phyloP scores from a whole-genome alignment of 1,140 invertebrate genomes.

The Diorhabda elongata region DNA sequence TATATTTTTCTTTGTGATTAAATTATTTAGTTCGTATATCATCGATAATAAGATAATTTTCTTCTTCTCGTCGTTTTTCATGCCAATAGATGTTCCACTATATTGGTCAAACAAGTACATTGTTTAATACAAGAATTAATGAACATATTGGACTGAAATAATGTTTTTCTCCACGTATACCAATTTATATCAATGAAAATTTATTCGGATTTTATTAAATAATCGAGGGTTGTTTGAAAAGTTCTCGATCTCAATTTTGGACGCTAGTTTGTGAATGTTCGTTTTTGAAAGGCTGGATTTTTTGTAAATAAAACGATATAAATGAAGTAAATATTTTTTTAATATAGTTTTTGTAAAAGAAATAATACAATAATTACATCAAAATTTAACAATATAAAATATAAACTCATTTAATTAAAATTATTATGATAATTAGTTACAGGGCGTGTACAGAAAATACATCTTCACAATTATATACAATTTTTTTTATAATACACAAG shows the following conservation, averaged over 20 bases:
- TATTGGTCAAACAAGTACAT: no score
- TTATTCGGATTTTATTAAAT: no score
- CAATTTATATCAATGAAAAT: no score
- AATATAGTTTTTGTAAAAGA: slow-evolving; percentile 24
- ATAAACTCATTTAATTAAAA: slow-evolving; percentile 10
- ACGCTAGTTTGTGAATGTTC: neutral
- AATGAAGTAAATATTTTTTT: slow-evolving; percentile 8
- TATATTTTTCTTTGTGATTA: no score
- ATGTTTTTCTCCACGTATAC: no score
- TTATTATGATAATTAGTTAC: neutral
- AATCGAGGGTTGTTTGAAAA: neutral
- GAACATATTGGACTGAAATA: no score
- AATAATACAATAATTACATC: slow-evolving; percentile 31
- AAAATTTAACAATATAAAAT: slow-evolving; percentile 21
- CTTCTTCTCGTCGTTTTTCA: no score
- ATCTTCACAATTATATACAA: neutral
- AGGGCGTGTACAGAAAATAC: neutral
- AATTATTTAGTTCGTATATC: no score
- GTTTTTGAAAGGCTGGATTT: no score
- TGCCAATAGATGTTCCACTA: no score
- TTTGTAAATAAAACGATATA: neutral
- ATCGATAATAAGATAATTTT: no score
- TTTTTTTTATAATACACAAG: neutral
- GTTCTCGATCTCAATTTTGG: neutral
- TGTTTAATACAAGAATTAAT: no score